Evolutionary conservation across 2,797 vertebrate species (phyloP).

Genomic region (Anolis apletophallus): DNA sequence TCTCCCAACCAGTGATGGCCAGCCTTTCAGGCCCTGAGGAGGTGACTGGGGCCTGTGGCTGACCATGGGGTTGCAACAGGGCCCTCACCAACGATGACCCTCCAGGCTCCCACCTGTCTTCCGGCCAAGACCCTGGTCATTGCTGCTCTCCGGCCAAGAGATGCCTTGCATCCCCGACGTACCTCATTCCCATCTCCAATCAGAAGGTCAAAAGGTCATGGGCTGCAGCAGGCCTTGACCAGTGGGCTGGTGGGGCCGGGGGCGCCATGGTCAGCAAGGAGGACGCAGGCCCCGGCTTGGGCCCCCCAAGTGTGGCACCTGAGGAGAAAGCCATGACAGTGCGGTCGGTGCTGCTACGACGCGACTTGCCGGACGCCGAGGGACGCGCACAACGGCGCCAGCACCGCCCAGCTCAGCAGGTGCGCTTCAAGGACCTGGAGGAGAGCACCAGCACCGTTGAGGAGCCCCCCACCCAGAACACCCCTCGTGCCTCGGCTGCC

Average conservation of each 20-base stretch:
- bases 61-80: neutral
- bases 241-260: fast-evolving
- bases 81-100: neutral
- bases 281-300: conserved; percentile 79
- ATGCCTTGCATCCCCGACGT: neutral
- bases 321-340: conserved; percentile 85
- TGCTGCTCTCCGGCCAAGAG: no score
- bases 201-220: no score
- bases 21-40: neutral
- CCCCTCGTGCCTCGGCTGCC: conserved; percentile 59
- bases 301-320: conserved; percentile 75
- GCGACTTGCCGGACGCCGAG: conserved; percentile 85
- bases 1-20: neutral
- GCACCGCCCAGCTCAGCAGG: conserved; percentile 84
- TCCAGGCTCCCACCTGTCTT: no score
- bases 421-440: conserved; percentile 88
- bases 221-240: neutral
- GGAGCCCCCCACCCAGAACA: conserved; percentile 52
- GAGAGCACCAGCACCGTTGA: conserved; percentile 68
- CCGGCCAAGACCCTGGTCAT: neutral
- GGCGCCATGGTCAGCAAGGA: conserved; percentile 82
- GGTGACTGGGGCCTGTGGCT: neutral
- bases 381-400: conserved; percentile 83
- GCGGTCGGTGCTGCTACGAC: conserved; percentile 87
- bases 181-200: neutral